Conservation (phyloP, 2,113 vertebrate genomes). For the Spea bombifrons region DNA sequence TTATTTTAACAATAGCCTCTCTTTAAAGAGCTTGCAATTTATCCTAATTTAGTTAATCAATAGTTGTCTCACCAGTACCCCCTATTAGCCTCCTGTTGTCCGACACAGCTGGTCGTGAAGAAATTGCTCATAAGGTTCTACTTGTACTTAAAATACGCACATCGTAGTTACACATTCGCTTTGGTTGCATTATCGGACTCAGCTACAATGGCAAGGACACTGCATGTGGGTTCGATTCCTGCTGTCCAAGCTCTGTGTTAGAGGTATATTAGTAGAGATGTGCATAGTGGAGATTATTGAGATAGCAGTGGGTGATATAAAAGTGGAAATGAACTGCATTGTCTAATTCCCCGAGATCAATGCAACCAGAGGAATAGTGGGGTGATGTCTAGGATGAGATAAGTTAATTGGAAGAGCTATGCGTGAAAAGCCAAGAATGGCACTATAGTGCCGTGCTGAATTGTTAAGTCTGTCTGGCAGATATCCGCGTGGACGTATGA, state of each 20-base stretch:
- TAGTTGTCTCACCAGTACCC: too few relatives aligned
- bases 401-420: conserved; percentile 32
- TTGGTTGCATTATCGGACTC: not conserved
- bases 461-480: conserved; percentile 24
- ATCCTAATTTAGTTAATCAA: too few relatives aligned
- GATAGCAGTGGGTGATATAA: conserved; percentile 28
- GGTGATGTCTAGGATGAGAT: not conserved
- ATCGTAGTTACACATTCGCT: too few relatives aligned
- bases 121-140: too few relatives aligned
- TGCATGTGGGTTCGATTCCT: not conserved
- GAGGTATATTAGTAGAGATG: not conserved
- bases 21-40: too few relatives aligned
- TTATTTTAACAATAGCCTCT: too few relatives aligned
- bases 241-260: not conserved
- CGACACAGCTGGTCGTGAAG: too few relatives aligned
- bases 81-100: too few relatives aligned
- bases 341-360: conserved; percentile 32
- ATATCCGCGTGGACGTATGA: not conserved
- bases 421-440: not conserved
- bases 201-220: not conserved
- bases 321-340: conserved; percentile 27
- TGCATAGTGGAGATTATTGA: conserved; percentile 6
- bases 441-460: conserved; percentile 1
- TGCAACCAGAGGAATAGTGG: not conserved
- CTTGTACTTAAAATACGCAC: too few relatives aligned